A percentile compares a stretch with the other conserved stretches of the same genome.
phyloP scores from a whole-genome alignment of 53 echinoderm and acorn worm species.

The Crossaster papposus region DNA sequence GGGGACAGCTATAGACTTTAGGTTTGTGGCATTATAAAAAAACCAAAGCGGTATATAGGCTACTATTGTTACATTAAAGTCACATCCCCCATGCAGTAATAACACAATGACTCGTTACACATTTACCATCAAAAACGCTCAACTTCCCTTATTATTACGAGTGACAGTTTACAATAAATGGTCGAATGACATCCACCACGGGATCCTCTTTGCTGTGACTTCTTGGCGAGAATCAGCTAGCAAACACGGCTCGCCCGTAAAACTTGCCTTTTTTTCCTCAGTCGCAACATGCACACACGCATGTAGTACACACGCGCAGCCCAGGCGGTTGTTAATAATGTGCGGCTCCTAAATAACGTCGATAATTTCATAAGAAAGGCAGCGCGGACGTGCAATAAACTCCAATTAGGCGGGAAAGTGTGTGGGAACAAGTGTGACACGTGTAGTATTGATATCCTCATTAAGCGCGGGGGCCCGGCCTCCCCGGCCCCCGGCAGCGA shows the following conservation, averaged over 20 bases:
- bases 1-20: no score
- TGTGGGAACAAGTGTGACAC: not conserved
- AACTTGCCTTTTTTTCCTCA: not conserved
- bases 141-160: not conserved
- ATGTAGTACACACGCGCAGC: not conserved
- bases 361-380: slow-evolving; percentile 40
- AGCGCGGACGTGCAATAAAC: slow-evolving; percentile 37
- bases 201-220: not conserved
- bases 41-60: not conserved
- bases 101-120: not conserved
- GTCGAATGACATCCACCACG: not conserved
- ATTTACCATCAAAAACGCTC: not conserved
- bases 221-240: not conserved
- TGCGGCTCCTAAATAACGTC: slow-evolving; percentile 27
- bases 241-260: not conserved
- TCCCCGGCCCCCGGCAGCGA: no score
- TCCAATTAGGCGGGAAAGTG: slow-evolving; percentile 30
- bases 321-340: slow-evolving; percentile 42
- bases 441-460: slow-evolving; percentile 41
- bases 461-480: slow-evolving; percentile 6
- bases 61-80: not conserved
- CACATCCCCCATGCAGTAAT: not conserved
- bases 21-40: no score
- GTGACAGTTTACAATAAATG: not conserved
- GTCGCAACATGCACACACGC: not conserved